Evolutionary conservation across 2,113 vertebrate genomes (phyloP).

Genomic region (Barbus barbus): DNA sequence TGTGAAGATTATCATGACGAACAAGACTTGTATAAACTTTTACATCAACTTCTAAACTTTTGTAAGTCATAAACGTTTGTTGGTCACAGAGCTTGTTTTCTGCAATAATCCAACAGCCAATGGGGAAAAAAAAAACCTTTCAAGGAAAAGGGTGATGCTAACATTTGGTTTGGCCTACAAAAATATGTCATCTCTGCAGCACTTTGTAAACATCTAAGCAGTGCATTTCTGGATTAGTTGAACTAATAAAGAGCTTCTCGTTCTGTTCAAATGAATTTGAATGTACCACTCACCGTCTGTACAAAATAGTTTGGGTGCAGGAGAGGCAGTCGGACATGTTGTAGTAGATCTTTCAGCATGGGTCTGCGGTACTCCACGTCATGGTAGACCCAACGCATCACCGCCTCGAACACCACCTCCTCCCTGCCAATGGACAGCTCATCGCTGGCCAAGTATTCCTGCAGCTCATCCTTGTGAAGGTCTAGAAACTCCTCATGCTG

Average conservation of each 20-base stretch:
- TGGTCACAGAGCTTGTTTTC: neutral
- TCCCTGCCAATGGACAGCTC: slow-evolving; percentile 91
- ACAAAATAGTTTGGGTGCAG: slow-evolving; percentile 98
- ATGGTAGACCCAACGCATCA: slow-evolving; percentile 97
- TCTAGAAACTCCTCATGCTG: slow-evolving; percentile 58
- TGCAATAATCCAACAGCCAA: too few relatives aligned
- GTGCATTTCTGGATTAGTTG: neutral
- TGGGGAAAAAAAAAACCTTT: too few relatives aligned
- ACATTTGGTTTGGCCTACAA: neutral
- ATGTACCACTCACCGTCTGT: slow-evolving; percentile 78
- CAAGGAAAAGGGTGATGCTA: neutral
- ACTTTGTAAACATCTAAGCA: neutral
- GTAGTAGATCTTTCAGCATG: slow-evolving; percentile 87
- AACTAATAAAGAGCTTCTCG: neutral
- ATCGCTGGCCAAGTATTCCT: slow-evolving; percentile 90
- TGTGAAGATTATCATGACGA: too few relatives aligned
- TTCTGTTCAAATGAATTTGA: neutral
- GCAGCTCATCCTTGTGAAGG: slow-evolving; percentile 88
- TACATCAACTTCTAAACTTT: neutral
- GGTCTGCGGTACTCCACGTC: slow-evolving; percentile 83
- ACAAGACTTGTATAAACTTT: too few relatives aligned
- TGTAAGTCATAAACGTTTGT: neutral
- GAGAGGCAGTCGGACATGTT: slow-evolving; percentile 90
- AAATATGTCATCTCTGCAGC: neutral
- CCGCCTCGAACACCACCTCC: slow-evolving; percentile 93